These are phyloP conservation scores for Pipistrellus pipistrellus DNA, from an alignment of 2,797 vertebrate genomes.

Conservation along the genomic window DNA sequence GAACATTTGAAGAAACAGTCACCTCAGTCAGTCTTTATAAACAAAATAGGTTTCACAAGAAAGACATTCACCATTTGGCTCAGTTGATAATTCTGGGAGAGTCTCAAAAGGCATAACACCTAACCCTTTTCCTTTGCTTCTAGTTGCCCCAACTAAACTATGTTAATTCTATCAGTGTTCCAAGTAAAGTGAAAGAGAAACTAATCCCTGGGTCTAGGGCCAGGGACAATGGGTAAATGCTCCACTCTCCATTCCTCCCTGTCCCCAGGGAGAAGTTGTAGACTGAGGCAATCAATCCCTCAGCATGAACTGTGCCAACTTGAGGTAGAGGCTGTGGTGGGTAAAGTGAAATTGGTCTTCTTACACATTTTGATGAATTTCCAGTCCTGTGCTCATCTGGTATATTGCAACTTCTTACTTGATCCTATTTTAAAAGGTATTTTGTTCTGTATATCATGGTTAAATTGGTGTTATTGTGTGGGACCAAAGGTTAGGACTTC, in stretches of 20 bases:
- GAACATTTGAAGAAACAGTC: neutral
- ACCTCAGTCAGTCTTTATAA: neutral
- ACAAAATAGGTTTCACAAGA: neutral
- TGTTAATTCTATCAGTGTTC: neutral
- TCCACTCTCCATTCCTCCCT: neutral
- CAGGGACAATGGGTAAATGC: neutral
- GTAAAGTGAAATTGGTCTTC: neutral
- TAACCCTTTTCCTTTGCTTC: neutral
- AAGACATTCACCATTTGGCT: neutral
- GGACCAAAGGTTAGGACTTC: neutral
- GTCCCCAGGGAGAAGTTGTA: neutral
- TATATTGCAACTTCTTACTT: neutral
- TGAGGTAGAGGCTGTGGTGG: neutral
- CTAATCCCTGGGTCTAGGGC: neutral
- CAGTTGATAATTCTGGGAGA: neutral
- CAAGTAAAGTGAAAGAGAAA: neutral
- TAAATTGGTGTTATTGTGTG: neutral
- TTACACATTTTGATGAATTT: neutral
- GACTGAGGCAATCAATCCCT: neutral
- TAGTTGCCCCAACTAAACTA: neutral
- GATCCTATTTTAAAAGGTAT: neutral
- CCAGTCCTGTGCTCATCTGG: neutral
- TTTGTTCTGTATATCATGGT: neutral
- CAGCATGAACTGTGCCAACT: neutral
- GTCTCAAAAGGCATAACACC: neutral